phyloP scores from a whole-genome alignment of 2,797 vertebrate genomes.

The Muscicapa striata region DNA sequence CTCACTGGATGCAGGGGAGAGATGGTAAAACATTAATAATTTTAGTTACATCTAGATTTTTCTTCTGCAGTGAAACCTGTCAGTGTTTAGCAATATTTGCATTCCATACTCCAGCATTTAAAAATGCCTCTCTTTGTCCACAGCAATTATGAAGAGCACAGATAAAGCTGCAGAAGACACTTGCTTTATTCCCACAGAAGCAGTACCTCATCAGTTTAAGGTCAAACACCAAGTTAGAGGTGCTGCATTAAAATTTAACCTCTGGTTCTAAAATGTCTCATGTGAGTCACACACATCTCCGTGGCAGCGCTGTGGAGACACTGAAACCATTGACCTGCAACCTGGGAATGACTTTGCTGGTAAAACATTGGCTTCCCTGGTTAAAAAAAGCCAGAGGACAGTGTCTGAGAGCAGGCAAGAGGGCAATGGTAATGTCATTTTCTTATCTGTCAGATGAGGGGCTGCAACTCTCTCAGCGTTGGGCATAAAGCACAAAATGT shows the following conservation, averaged over 20 bases:
- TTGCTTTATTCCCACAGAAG: not conserved
- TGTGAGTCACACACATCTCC: not conserved
- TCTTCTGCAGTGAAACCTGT: not conserved
- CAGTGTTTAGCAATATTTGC: not conserved
- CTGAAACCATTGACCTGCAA: conserved; percentile 26
- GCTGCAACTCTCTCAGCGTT: not conserved
- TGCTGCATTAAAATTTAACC: conserved; percentile 62
- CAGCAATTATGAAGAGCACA: not conserved
- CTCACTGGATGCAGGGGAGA: not conserved
- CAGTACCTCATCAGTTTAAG: not conserved
- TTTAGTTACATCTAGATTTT: not conserved
- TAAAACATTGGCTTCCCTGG: conserved; percentile 35
- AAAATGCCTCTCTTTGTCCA: not conserved
- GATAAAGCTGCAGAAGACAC: not conserved
- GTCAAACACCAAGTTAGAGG: not conserved
- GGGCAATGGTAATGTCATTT: not conserved
- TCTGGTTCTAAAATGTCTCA: not conserved
- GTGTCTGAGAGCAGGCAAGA: not conserved
- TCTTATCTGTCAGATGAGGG: not conserved
- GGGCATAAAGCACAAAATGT: not conserved
- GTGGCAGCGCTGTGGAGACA: not conserved
- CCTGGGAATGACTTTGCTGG: conserved; percentile 21
- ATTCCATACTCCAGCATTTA: not conserved
- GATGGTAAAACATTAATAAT: not conserved
- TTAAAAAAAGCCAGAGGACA: not conserved